phyloP scores from a whole-genome alignment of 1,140 invertebrate genomes.

The Acromyrmex echinatior region DNA sequence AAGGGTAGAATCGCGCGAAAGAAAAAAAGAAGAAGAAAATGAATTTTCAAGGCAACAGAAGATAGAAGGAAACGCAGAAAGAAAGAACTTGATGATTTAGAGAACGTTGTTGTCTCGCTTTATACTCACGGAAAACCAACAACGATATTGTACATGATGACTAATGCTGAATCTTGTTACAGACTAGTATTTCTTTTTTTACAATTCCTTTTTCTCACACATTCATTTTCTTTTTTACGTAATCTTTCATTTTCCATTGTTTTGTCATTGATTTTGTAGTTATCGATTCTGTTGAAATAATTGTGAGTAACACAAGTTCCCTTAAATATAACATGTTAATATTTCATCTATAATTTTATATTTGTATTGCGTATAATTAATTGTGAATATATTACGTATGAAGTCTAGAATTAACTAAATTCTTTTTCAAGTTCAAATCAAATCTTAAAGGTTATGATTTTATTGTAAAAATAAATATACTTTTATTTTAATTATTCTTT shows the following conservation, averaged over 20 bases:
- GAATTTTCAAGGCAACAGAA: constrained; percentile 27
- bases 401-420: background rate
- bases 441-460: background rate
- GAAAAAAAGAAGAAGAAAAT: background rate
- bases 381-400: background rate
- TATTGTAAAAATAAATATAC: background rate
- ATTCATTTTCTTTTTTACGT: background rate
- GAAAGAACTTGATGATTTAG: constrained; percentile 29
- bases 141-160: constrained; percentile 42
- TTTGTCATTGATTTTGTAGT: constrained; percentile 10
- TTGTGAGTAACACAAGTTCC: background rate
- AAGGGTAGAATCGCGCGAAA: background rate
- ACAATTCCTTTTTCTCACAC: background rate
- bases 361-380: background rate
- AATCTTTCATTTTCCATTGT: background rate
- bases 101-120: constrained; percentile 58
- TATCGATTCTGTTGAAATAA: constrained; percentile 11
- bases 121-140: constrained; percentile 55
- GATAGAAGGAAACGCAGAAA: background rate
- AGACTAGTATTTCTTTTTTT: constrained; percentile 20
- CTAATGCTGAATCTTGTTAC: constrained; percentile 57
- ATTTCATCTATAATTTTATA: background rate
- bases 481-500: background rate
- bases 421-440: background rate
- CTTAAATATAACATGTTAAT: background rate